Conservation (phyloP, 2,113 vertebrate species). For the Plectropomus leopardus region DNA sequence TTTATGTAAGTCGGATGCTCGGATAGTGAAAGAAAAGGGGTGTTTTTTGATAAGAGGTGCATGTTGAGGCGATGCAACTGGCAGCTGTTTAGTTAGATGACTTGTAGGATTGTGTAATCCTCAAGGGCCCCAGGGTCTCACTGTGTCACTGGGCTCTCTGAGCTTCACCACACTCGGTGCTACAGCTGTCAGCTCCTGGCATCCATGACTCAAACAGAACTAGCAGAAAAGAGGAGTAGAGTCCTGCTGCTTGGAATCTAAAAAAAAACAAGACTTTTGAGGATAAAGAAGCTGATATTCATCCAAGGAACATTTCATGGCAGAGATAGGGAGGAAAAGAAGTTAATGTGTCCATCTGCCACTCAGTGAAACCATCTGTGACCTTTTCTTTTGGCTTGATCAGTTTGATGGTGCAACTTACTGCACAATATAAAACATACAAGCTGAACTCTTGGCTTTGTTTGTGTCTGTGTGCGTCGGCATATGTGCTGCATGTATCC, state of each 20-base stretch:
- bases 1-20: conserved; percentile 43
- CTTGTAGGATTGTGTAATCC: conserved; percentile 65
- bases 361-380: conserved; percentile 64
- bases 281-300: conserved; percentile 32
- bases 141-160: conserved; percentile 38
- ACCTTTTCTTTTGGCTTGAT: conserved; percentile 29
- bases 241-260: conserved; percentile 10
- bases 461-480: conserved; percentile 13
- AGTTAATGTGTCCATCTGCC: conserved; percentile 60
- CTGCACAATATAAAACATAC: conserved; percentile 17
- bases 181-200: conserved; percentile 57
- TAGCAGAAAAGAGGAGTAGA: not conserved
- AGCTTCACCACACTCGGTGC: conserved; percentile 15
- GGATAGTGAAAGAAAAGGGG: conserved; percentile 18
- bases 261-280: conserved; percentile 16
- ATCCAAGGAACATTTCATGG: conserved; percentile 54
- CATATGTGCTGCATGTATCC: conserved; percentile 29
- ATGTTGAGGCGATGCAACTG: conserved; percentile 28
- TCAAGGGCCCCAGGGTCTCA: conserved; percentile 44
- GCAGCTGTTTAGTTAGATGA: conserved; percentile 62
- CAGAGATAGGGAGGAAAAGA: conserved; percentile 35
- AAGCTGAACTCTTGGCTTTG: conserved; percentile 34
- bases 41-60: conserved; percentile 32
- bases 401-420: conserved; percentile 16
- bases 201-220: conserved; percentile 35